Evolutionary conservation across 2,113 vertebrate genomes (phyloP).

Genomic region (Ammodytes dubius): DNA sequence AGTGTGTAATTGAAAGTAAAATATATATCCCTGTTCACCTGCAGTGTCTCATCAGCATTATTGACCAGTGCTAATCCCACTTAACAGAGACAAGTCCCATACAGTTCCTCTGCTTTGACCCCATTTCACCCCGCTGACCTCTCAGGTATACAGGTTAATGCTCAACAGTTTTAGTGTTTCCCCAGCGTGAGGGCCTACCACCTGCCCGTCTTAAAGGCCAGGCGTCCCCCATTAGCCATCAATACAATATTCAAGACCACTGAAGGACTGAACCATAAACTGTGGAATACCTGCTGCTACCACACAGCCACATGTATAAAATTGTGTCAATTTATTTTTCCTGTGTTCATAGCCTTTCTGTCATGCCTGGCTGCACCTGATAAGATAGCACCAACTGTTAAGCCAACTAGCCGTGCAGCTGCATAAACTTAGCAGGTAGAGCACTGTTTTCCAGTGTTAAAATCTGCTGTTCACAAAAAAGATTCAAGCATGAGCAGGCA

Average conservation of each 20-base stretch:
- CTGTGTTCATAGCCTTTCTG: not conserved
- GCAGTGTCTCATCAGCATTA: not conserved
- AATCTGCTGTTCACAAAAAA: slow-evolving; percentile 28
- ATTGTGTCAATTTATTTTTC: not conserved
- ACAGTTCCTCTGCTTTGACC: not conserved
- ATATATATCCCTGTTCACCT: no score
- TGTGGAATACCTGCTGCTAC: slow-evolving; percentile 7
- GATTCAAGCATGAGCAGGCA: slow-evolving; percentile 23
- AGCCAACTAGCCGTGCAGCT: not conserved
- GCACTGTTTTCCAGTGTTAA: not conserved
- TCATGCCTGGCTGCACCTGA: not conserved
- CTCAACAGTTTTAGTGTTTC: slow-evolving; percentile 38
- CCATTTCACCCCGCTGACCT: slow-evolving; percentile 39
- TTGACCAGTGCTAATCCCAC: not conserved
- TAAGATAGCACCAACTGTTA: slow-evolving; percentile 12
- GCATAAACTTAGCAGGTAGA: not conserved
- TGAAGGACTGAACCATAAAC: slow-evolving; percentile 17
- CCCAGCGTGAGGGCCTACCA: slow-evolving; percentile 29
- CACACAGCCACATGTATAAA: no score
- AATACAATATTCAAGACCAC: slow-evolving; percentile 55
- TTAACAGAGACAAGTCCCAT: not conserved
- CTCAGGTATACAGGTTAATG: slow-evolving; percentile 29
- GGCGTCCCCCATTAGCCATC: slow-evolving; percentile 28
- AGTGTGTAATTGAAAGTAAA: no score
- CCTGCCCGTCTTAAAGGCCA: slow-evolving; percentile 49